These are phyloP conservation scores for Aphelinus atriplicis DNA, from an alignment of 1,140 invertebrate species.

Conservation along the genomic window DNA sequence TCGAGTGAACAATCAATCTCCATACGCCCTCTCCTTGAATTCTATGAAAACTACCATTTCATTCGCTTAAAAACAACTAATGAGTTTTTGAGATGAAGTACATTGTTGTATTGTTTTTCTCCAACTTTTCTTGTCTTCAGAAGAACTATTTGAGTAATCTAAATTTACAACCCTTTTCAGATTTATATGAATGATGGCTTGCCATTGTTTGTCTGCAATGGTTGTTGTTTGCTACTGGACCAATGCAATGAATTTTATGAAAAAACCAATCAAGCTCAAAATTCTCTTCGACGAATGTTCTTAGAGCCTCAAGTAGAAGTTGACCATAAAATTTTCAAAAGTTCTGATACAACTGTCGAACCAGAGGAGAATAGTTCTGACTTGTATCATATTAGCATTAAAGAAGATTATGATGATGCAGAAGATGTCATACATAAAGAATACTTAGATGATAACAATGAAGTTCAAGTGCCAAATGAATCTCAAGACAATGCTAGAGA, in stretches of 20 bases:
- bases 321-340: background rate
- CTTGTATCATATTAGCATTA: slow-evolving; percentile 45
- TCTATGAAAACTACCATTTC: background rate
- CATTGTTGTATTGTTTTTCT: background rate
- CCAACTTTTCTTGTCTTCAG: background rate
- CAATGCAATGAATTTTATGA: slow-evolving; percentile 64
- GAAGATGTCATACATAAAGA: slow-evolving; percentile 27
- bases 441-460: slow-evolving; percentile 39
- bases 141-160: background rate
- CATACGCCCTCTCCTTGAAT: background rate
- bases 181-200: slow-evolving; percentile 56
- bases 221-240: slow-evolving; percentile 60
- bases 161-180: slow-evolving; percentile 45
- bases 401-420: slow-evolving; percentile 47
- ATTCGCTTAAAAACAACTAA: background rate
- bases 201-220: slow-evolving; percentile 59
- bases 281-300: slow-evolving; percentile 54
- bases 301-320: slow-evolving; percentile 45
- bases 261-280: slow-evolving; percentile 62
- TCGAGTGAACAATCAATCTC: too few species aligned
- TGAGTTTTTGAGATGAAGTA: background rate
- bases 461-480: slow-evolving; percentile 39
- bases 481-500: slow-evolving; percentile 33
- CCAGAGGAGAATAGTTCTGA: background rate
- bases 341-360: background rate